Base-by-base conservation (phyloP, 2,797 vertebrate genomes). In the Aythya fuligula region DNA sequence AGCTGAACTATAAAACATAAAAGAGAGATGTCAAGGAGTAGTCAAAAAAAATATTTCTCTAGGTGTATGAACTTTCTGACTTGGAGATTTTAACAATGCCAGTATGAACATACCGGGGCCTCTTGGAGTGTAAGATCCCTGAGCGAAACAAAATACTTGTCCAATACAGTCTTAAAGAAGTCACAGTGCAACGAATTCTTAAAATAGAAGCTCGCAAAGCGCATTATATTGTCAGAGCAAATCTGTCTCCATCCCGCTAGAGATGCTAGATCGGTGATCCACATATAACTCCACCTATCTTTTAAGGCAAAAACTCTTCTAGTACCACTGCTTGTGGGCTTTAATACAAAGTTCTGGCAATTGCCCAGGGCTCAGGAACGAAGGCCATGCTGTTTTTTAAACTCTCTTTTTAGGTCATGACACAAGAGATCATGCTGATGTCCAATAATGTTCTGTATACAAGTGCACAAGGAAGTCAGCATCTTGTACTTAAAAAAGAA, bases 151-250 rank as follows among this genome's bases (percentile, higher is more conserved):
- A 94, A 91, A 93, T 36, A 87, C 36, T 82, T 65, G 36, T 30
- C 71, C 90, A 78, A 54, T 86, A 89, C 34, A 39, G 84, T 66
- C 95, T 91, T 78, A 30, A 94, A 75, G 90, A 94, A 94, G 73
- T 67, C 84, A 87, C 27, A 74, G 54, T 4, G 39, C 73, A 94
- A 80, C 87, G 89, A 93, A 94, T 73, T 80, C 94, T 90, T 96
- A 95, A 96, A 97, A 96, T 96, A 96, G 89, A 94, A 82, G 67
- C 27, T 91, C 83, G 88, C 76, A 94, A 96, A 94, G 85, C 19
- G 14, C 76, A 94, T 93, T 87, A 95, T 64, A 88, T 80, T 97
- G 95, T 94, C 96, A 96, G 70, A 92, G 62, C 92, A 94, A 96
- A 93, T 90, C 72, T 93, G 89, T 72, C 58, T 92, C 93, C 80